These are phyloP conservation scores for Sardinella longiceps DNA, from an alignment of 2,797 vertebrate species.

Conservation along the genomic window DNA sequence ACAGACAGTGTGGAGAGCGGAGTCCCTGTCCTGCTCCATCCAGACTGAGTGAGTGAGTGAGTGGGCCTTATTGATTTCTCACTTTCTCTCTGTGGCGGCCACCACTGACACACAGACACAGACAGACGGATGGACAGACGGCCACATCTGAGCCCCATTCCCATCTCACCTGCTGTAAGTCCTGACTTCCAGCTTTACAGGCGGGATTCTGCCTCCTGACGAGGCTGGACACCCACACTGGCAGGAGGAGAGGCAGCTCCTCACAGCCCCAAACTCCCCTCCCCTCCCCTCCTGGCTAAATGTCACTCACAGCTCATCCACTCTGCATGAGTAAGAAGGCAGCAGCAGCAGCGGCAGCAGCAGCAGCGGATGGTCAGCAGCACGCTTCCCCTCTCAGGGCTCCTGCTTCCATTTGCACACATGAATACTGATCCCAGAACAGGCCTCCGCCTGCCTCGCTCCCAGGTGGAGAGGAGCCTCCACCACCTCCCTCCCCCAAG, in stretches of 20 bases:
- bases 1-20: conserved; percentile 68
- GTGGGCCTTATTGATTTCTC: conserved; percentile 74
- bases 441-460: conserved; percentile 51
- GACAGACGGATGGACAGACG: too few species aligned
- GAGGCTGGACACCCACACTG: neutral
- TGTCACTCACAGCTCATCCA: conserved; percentile 65
- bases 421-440: conserved; percentile 65
- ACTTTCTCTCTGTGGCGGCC: conserved; percentile 43
- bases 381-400: conserved; percentile 57
- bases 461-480: conserved; percentile 50
- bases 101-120: too few species aligned
- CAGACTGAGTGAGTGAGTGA: too few species aligned
- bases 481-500: conserved; percentile 41
- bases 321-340: conserved; percentile 63
- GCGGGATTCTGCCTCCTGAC: neutral
- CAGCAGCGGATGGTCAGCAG: conserved; percentile 51
- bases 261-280: neutral
- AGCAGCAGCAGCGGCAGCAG: too few species aligned
- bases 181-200: neutral
- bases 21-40: conserved; percentile 71
- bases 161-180: neutral
- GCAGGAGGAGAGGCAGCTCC: neutral
- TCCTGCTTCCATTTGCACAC: conserved; percentile 63
- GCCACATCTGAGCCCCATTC: neutral
- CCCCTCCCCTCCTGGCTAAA: conserved; percentile 58